phyloP scores from a whole-genome alignment of 2,797 vertebrate genomes.

The Spheniscus humboldti region DNA sequence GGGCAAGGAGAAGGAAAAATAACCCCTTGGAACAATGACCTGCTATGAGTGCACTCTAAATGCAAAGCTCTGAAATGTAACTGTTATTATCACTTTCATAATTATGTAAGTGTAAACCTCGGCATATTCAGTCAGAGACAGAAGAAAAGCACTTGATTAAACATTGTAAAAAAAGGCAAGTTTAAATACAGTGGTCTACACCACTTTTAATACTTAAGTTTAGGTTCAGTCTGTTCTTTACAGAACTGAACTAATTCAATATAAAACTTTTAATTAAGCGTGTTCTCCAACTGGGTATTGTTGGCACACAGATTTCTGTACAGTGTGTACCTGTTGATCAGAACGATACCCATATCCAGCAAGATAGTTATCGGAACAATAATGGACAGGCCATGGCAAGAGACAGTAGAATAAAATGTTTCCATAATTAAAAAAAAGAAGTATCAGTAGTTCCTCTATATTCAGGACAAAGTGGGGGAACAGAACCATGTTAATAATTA shows the following conservation, averaged over 20 bases:
- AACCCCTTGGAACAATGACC: background rate
- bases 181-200: background rate
- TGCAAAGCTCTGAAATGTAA: slow-evolving; percentile 1
- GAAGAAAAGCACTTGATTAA: background rate
- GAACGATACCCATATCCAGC: background rate
- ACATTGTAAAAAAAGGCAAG: background rate
- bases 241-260: background rate
- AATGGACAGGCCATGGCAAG: background rate
- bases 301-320: background rate
- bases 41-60: background rate
- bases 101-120: background rate
- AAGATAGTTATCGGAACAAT: slow-evolving; percentile 26
- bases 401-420: background rate
- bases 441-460: background rate
- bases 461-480: background rate
- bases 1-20: background rate
- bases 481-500: background rate
- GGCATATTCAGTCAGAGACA: background rate
- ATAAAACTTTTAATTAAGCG: slow-evolving; percentile 28
- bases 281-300: background rate
- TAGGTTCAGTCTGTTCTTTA: background rate
- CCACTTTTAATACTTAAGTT: background rate
- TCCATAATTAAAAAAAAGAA: slow-evolving; percentile 23
- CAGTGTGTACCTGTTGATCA: background rate
- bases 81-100: background rate